Base-by-base conservation (phyloP, 2,888 invertebrate species). In the Apamea sordens region DNA sequence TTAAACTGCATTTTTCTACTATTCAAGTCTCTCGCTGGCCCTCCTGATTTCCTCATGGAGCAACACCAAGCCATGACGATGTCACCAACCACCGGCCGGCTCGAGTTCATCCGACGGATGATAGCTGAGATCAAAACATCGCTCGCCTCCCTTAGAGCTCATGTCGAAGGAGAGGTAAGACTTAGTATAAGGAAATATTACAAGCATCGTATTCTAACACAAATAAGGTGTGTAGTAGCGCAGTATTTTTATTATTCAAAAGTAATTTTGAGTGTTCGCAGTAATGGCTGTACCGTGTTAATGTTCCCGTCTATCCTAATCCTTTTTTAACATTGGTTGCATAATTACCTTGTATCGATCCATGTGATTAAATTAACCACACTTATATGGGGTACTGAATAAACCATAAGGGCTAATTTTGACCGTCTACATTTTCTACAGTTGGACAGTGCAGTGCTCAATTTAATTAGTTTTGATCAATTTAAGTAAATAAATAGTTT, bases 21-120 rank as follows among this genome's bases (percentile, higher is more conserved):
- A 64, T 50, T 83, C 36, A 70, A 93, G 92, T 84, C 90, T 6
- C 28, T 91, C 59, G 86, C 89, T 7, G 87, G 89, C 5, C 89
- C 91, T 3, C 81, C 92, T 0, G 91, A 92, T 13, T 85, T 89
- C 72, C 32, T 90, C n/a, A 24, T 86, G 11, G 92, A 92, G 3
- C 90, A 94, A 87, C 86, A 92, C 13, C 91, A 90, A 50, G 82
- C 86, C n/a, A 73, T 89, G 85, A 71, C 89, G 10, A 81, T 92
- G 80, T 90, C 94, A 83, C 97, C 91, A 79, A 96, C 92, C 86
- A 95, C 90, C 86, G 96, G 89, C 73, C 94, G 92, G 80, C 91
- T 94, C 88, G 95, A 92, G 89, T 94, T 91, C 90, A 94, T 91
- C 64, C 93, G 91, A 53, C 92, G 93, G 0, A 86, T 92, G 77